Conservation (phyloP, 2,113 vertebrate genomes). For the Seriola rivoliana region DNA sequence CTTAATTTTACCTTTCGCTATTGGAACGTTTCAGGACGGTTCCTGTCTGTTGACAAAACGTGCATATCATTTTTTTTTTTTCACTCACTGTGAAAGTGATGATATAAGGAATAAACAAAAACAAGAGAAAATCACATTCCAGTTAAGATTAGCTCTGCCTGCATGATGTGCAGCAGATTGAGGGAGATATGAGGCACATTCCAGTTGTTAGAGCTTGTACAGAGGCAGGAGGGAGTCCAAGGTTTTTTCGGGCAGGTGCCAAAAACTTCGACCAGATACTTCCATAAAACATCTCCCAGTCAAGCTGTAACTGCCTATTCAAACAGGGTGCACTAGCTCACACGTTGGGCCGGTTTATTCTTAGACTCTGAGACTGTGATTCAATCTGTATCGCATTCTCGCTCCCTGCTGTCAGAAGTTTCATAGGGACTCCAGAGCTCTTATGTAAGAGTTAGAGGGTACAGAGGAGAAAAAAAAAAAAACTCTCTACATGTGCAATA, state of each 20-base stretch:
- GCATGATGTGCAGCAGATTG: conserved; percentile 46
- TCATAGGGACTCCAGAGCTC: conserved; percentile 28
- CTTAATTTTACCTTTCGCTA: not conserved
- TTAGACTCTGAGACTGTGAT: conserved; percentile 28
- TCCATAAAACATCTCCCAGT: conserved; percentile 47
- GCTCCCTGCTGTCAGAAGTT: conserved; percentile 43
- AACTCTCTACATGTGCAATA: not conserved
- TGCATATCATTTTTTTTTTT: not conserved
- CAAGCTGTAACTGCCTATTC: not conserved
- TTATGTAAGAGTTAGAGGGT: conserved; percentile 47
- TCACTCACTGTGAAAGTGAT: not conserved
- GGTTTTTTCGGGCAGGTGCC: conserved; percentile 29
- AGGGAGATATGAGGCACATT: conserved; percentile 47
- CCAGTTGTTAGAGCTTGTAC: conserved; percentile 37
- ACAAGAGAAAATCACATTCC: conserved; percentile 53
- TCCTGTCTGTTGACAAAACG: conserved; percentile 10
- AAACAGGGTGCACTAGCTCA: conserved; percentile 24
- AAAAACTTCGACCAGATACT: conserved; percentile 29
- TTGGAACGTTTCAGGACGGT: not conserved
- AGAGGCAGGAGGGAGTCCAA: conserved; percentile 10
- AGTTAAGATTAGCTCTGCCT: conserved; percentile 37
- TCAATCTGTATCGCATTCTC: conserved; percentile 44
- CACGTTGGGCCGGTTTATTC: conserved; percentile 33
- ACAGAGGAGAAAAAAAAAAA: not conserved
- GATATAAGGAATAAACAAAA: conserved; percentile 6